Base-by-base conservation (phyloP, 2,113 vertebrate genomes). In the Hippolais icterina region DNA sequence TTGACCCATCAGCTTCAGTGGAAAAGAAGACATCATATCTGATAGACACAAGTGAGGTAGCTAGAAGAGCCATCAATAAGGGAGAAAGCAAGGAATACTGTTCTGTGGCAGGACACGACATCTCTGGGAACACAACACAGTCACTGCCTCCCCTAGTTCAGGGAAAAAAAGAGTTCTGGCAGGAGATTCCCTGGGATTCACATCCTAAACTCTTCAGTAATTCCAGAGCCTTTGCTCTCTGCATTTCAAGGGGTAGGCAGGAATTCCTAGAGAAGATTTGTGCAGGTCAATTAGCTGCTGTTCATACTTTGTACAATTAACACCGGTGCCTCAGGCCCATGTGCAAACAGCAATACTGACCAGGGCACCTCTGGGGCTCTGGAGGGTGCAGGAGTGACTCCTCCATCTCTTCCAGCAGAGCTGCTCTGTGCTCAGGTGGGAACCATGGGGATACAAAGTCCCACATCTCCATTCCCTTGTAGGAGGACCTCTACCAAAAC, bases 121-220 rank as follows among this genome's bases (percentile, higher is more conserved):
- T 17, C 31, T 33, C 41, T 5, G 11, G 49, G 29, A 75, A 15
- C 42, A 29, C 22, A 17, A 17, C 0, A 0, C 24, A 10, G 31
- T 52, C 2, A 1, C 44, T 52, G 29, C n/a, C 57, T 72, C 47
- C 35, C 15, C 59, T 25, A 6, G 16, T 9, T 23, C 1, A 0
- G n/a, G 19, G 19, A 3, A 4, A 39, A 39, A 39, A 47, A 69
- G 24, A 15, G 23, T 28, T 39, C 17, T 42, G 77, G 27, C 27
- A 63, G n/a, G 41, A 84, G 50, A 33, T 65, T 69, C 59, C 44
- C 21, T 6, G 23, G n/a, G 53, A 71, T 37, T 74, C 68, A n/a
- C 18, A 20, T 28, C 61, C 33, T 37, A 44, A 92, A n/a, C 31
- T 61, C 42, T 66, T 80, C 68, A 63, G 10, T 15, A 41, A 41